These are phyloP conservation scores for Ceratitis capitata DNA, from an alignment of 1,140 invertebrate species.

Conservation along the genomic window DNA sequence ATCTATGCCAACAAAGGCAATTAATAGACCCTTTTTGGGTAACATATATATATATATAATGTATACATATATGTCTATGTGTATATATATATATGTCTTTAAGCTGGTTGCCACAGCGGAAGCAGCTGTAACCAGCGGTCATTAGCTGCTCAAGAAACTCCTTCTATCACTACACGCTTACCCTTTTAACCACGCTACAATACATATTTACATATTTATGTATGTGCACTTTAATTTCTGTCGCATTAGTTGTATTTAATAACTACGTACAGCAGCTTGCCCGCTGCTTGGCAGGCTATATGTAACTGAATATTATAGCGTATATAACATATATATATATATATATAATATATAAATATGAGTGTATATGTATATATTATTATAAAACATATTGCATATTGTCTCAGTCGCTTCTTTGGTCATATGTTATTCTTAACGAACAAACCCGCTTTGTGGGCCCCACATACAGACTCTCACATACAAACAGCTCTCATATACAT, in stretches of 20 bases:
- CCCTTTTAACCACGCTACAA: not conserved
- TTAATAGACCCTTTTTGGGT: too few species aligned
- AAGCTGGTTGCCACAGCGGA: not conserved
- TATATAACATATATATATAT: too few species aligned
- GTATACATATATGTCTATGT: not conserved
- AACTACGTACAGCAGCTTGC: not conserved
- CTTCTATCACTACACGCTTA: not conserved
- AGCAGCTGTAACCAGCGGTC: conserved; percentile 24
- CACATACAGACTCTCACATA: not conserved
- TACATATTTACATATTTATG: not conserved
- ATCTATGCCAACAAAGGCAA: too few species aligned
- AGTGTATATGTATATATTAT: not conserved
- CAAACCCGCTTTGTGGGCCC: not conserved
- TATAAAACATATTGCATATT: not conserved
- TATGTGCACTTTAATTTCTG: not conserved
- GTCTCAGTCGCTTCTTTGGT: not conserved
- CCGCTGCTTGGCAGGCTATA: not conserved
- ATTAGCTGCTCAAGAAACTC: not conserved
- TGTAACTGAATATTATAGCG: not conserved
- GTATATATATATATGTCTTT: not conserved
- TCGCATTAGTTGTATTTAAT: not conserved
- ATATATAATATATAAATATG: not conserved
- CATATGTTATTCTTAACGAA: not conserved
- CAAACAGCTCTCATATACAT: too few species aligned
- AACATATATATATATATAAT: not conserved